phyloP scores from a whole-genome alignment of 2,888 invertebrate species.

The Eupeodes latifasciatus region DNA sequence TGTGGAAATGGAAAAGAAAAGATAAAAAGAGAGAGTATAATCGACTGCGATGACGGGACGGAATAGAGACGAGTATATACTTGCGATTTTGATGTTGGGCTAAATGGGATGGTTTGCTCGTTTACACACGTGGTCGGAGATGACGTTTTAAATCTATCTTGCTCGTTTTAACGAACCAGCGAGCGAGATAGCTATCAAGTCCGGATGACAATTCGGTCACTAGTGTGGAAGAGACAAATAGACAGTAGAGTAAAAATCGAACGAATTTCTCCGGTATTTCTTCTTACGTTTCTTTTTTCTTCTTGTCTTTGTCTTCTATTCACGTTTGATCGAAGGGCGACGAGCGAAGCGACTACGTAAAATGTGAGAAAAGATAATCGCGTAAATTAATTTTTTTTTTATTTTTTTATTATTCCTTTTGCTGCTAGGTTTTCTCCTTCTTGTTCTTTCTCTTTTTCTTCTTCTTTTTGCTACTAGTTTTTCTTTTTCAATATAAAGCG shows the following conservation, averaged over 20 bases:
- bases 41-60: constrained; percentile 49
- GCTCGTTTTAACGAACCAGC: constrained; percentile 43
- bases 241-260: constrained; percentile 28
- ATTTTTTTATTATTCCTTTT: constrained; percentile 28
- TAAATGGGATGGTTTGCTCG: constrained; percentile 14
- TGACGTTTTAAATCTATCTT: constrained; percentile 60
- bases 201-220: constrained; percentile 62
- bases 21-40: constrained; percentile 55
- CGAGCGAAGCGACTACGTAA: constrained; percentile 29
- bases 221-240: constrained; percentile 51
- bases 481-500: constrained; percentile 55
- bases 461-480: constrained; percentile 19
- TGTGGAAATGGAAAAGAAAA: constrained; percentile 52
- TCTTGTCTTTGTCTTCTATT: constrained; percentile 43
- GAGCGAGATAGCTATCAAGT: constrained; percentile 37
- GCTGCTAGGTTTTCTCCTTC: constrained; percentile 49
- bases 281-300: constrained; percentile 59
- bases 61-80: constrained; percentile 62
- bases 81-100: constrained; percentile 32
- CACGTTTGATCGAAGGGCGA: constrained; percentile 24
- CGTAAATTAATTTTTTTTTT: constrained; percentile 49
- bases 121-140: constrained; percentile 33
- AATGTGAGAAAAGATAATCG: constrained; percentile 63
- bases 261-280: constrained; percentile 67
- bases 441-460: constrained; percentile 29